Percentiles rank a stretch among this genome's conserved stretches.
Conservation (phyloP, 2,888 invertebrate genomes). For the Mystacides longicornis region DNA sequence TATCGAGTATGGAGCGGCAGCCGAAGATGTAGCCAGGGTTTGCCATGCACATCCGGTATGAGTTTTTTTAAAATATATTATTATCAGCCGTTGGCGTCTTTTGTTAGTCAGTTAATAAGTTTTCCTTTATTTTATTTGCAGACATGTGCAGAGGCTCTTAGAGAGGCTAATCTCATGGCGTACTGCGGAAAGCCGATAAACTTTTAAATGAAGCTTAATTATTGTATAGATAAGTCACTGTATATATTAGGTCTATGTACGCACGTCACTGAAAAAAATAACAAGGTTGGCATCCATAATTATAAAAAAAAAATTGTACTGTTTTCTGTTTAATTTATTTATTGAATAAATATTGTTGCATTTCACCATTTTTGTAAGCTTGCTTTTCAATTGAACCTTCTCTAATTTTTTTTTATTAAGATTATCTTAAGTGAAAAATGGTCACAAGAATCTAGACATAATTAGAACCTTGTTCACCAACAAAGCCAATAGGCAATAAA, state of each 20-base stretch:
- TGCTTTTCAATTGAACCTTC: too few relatives aligned
- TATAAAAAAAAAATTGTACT: too few relatives aligned
- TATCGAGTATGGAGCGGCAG: conserved; percentile 98
- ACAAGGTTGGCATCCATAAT: background rate
- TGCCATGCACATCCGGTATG: conserved; percentile 98
- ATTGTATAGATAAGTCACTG: background rate
- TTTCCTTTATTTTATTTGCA: conserved; percentile 40
- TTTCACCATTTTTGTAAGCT: too few relatives aligned
- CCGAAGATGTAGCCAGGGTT: conserved; percentile 96
- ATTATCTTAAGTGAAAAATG: too few relatives aligned
- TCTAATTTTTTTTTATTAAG: too few relatives aligned
- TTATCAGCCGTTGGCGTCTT: background rate
- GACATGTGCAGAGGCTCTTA: conserved; percentile 95
- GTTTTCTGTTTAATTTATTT: background rate
- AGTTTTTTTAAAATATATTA: conserved; percentile 22
- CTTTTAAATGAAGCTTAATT: conserved; percentile 51
- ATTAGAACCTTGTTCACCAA: too few relatives aligned
- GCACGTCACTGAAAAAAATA: background rate
- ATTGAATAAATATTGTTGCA: background rate
- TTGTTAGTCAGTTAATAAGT: background rate
- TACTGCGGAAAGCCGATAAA: conserved; percentile 97
- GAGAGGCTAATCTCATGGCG: conserved; percentile 94
- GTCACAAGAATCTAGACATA: too few relatives aligned
- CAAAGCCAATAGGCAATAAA: too few relatives aligned
- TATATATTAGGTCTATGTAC: background rate